Base-by-base conservation (phyloP, 1,140 invertebrate species). In the Drosophila virilis region DNA sequence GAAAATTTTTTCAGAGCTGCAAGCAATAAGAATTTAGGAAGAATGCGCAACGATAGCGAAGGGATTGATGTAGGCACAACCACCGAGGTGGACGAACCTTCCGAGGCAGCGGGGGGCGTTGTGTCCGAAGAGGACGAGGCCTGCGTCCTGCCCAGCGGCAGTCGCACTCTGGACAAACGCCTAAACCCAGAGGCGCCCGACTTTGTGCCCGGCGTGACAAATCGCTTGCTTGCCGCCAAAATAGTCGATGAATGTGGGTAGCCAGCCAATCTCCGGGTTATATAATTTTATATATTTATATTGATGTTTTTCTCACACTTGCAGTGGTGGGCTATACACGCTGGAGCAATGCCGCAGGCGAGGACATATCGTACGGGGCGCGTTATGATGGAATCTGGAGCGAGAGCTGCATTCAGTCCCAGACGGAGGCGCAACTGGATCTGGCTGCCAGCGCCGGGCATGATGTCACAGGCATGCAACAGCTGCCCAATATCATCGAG, bases 371-470 rank as follows among this genome's bases (percentile, higher is more conserved):
- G 6, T 89, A 66, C 37, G 83, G 76, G n/a, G 61, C 66, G 1
- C 79, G 65, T 9, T 82, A 71, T 42, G 83, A 86, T 32, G 45
- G 72, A 48, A 86, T 86, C 10, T 86, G 83, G 83, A 70, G 84
- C 17, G 83, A 86, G 50, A 55, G 13, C 43, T 46, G n/a, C 64
- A 13, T 59, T 0, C 52, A 62, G 22, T 10, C 35, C 1, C 61
- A 51, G 15, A 7, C 43, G 9, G 17, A n/a, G 13, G 17, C 35
- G 15, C 22, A 32, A 6, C 12, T 50, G 12, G 10, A 38, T 10
- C 37, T 12, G 37, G 9, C 9, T 5, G 10, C 22, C 4, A 2
- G 22, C 22, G 22, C 37, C 9, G 37, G 3, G 37, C 37, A 8
- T 1, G 8, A 12, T n/a, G 1, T 6, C 6, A 13, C n/a, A 38